These are phyloP conservation scores for Abramis brama DNA, from an alignment of 2,113 vertebrate genomes.

Conservation along the genomic window DNA sequence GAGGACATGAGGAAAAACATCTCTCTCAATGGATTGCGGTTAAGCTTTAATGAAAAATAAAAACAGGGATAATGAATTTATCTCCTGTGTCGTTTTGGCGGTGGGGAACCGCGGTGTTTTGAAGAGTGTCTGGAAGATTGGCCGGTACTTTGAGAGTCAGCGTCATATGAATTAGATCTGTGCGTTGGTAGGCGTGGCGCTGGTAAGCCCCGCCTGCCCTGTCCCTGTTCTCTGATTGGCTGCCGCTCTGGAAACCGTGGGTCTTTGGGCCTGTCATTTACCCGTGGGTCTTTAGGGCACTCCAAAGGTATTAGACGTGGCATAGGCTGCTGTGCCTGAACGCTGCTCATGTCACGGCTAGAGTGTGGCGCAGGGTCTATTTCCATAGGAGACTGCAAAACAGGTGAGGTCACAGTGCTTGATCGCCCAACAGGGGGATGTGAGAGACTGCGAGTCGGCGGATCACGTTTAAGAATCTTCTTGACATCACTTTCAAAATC, in stretches of 20 bases:
- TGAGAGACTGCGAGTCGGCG: slow-evolving; percentile 26
- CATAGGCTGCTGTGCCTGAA: background rate
- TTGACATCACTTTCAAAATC: slow-evolving; percentile 69
- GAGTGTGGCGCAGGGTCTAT: background rate
- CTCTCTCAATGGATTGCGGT: background rate
- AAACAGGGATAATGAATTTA: slow-evolving; percentile 5
- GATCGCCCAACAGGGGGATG: background rate
- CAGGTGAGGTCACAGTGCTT: background rate
- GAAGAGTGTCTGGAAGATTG: background rate
- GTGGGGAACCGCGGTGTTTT: background rate
- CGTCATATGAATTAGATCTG: background rate
- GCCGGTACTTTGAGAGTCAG: background rate
- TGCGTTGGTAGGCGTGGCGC: background rate
- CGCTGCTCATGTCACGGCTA: background rate
- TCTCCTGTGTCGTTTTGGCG: background rate
- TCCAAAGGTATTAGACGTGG: slow-evolving; percentile 50
- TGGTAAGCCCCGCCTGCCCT: background rate
- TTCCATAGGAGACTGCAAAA: background rate
- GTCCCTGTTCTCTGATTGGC: slow-evolving; percentile 19
- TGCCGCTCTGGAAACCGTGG: background rate
- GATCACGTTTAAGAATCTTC: slow-evolving; percentile 77
- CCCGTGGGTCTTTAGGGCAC: slow-evolving; percentile 64
- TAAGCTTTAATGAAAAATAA: slow-evolving; percentile 5
- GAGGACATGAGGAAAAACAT: background rate
- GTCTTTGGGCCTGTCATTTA: slow-evolving; percentile 25